Percentiles rank a stretch among this genome's conserved stretches.
These are phyloP conservation scores for Drosophila hamatofila DNA, from an alignment of 2,888 invertebrate genomes.

Conservation along the genomic window DNA sequence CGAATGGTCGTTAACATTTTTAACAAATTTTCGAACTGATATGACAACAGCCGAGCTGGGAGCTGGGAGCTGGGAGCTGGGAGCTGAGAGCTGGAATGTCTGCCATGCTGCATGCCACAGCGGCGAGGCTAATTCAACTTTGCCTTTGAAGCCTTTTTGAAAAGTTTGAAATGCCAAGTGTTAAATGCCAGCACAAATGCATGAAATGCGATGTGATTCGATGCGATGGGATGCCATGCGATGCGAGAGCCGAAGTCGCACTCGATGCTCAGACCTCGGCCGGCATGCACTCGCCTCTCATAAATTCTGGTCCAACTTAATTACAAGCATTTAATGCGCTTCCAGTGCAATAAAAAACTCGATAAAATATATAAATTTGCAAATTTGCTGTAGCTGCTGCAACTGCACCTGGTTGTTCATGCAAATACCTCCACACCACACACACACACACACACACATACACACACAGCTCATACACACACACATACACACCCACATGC, in stretches of 20 bases:
- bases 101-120: slow-evolving; percentile 5
- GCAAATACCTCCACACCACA: slow-evolving; percentile 44
- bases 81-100: not conserved
- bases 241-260: no score
- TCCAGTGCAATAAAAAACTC: not conserved
- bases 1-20: slow-evolving; percentile 4
- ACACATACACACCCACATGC: not conserved
- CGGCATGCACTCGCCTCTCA: slow-evolving; percentile 22
- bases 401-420: slow-evolving; percentile 35
- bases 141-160: slow-evolving; percentile 1
- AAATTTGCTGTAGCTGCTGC: slow-evolving; percentile 45
- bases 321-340: slow-evolving; percentile 36
- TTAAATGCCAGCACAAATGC: slow-evolving; percentile 10
- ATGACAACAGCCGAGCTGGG: not conserved
- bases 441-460: slow-evolving; percentile 8
- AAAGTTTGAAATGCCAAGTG: slow-evolving; percentile 10
- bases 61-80: no score
- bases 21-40: slow-evolving; percentile 4
- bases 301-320: slow-evolving; percentile 28
- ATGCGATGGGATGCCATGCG: no score
- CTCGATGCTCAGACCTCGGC: no score
- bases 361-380: slow-evolving; percentile 48
- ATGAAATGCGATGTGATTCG: slow-evolving; percentile 1
- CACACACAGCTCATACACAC: slow-evolving; percentile 8
- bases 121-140: slow-evolving; percentile 13